Evolutionary conservation across 2,113 vertebrate genomes (phyloP).

Genomic region (Urocolius indicus): DNA sequence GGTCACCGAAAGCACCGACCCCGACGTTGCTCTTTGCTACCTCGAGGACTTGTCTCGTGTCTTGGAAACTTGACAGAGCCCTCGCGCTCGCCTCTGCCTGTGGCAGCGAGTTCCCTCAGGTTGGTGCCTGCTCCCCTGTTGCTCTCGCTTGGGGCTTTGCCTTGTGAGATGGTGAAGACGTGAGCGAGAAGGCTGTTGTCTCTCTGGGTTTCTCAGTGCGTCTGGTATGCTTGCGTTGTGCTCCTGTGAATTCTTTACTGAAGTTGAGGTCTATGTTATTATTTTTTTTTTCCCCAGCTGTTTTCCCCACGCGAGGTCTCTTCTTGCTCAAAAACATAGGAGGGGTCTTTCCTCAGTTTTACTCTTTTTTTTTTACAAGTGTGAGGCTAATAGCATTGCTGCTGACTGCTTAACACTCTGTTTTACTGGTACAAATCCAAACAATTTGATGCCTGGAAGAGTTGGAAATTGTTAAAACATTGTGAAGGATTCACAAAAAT

Average conservation of each 20-base stretch:
- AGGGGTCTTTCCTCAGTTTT: not conserved
- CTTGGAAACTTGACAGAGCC: not conserved
- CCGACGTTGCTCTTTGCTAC: fast-evolving
- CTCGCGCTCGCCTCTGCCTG: fast-evolving
- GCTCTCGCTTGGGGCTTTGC: not conserved
- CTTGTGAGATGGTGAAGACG: not conserved
- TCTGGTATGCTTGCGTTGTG: fast-evolving
- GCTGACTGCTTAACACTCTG: fast-evolving
- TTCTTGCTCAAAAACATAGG: not conserved
- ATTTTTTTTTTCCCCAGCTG: not conserved
- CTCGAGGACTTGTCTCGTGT: not conserved
- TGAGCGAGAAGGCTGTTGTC: not conserved
- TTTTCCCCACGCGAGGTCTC: not conserved
- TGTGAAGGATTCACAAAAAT: not conserved
- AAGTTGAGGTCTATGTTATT: not conserved
- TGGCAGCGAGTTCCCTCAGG: not conserved
- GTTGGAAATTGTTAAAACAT: not conserved
- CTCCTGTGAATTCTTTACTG: not conserved
- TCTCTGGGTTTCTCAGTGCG: fast-evolving
- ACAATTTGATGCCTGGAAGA: not conserved
- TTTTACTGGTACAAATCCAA: not conserved
- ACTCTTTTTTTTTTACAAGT: too few species aligned
- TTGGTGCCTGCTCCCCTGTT: not conserved
- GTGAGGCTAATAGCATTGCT: fast-evolving
- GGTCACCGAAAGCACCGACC: fast-evolving